Base-by-base conservation (phyloP, 1,140 invertebrate species). In the Galendromus occidentalis region DNA sequence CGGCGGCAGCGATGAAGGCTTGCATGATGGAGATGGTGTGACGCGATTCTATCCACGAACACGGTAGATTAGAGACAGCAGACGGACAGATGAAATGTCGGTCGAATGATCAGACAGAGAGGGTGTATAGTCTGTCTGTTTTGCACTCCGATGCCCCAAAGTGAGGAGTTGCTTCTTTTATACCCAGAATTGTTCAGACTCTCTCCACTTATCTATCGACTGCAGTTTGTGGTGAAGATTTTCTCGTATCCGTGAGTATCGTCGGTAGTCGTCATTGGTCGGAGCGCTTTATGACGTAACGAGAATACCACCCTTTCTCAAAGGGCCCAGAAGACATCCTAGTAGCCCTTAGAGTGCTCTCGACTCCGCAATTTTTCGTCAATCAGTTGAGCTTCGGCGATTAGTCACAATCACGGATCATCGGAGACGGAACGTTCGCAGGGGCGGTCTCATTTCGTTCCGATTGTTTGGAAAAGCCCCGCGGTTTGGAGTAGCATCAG, bases 221-320 rank as follows among this genome's bases (percentile, higher is more conserved):
- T 59, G 2, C 51, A 22, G 14, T 59, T 59, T 59, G 12, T 59
- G 51, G 4, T 59, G 45, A 33, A 25, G 51, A 59, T 59, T 17
- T 59, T 59, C 14, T 59, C 51, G 22, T 25, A 33, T 25, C 22
- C 18, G 20, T 4, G 51, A 59, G 20, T 14, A 59, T 59, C 51
- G 25, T 22, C 51, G 14, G 33, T 33, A 14, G 51, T 47, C 14
- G 51, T 59, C 33, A 14, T 59, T 17, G 14, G 51, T 25, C 51
- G 51, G 51, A 33, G 51, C 14, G 22, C 14, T 22, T 33, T 59
- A 33, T 59, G 51, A 59, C 51, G 51, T 59, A 59, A 59, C 51
- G 14, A 4, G 9, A 39, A 39, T 28, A 14, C 14, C 45, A 6
- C 45, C 14, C 45, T 47, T 14, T 47, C 45, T 47, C 18, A 47